These are phyloP conservation scores for Micrasema longulum DNA, from an alignment of 1,140 invertebrate species.

Conservation along the genomic window DNA sequence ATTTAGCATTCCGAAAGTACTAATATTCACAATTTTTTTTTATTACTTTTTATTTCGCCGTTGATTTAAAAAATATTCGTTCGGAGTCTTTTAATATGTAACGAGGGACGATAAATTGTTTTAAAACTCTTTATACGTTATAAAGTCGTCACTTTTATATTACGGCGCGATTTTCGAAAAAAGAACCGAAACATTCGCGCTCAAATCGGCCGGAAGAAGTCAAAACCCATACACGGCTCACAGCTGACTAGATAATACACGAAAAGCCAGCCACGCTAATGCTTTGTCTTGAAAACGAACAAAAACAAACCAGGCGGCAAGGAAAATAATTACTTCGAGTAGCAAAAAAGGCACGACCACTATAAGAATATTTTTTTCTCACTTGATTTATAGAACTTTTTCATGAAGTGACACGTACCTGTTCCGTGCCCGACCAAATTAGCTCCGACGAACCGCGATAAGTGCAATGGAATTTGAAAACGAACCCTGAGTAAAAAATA, in stretches of 20 bases:
- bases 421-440: not conserved
- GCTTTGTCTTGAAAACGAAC: not conserved
- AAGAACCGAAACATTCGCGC: constrained; percentile 12
- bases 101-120: no score
- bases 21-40: no score
- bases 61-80: no score
- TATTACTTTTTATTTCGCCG: no score
- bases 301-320: not conserved
- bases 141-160: no score
- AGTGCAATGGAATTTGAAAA: constrained; percentile 5
- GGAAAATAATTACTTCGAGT: not conserved
- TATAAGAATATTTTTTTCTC: not conserved
- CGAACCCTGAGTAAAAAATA: not conserved
- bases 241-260: constrained; percentile 35
- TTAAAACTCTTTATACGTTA: no score
- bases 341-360: not conserved
- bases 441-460: not conserved
- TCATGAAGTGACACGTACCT: not conserved
- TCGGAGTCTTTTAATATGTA: no score
- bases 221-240: constrained; percentile 27
- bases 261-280: constrained; percentile 20
- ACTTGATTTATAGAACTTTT: not conserved
- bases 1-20: no score
- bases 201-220: constrained; percentile 32
- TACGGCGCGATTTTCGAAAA: constrained; percentile 37